Base-by-base conservation (phyloP, 2,113 vertebrate species). In the Corapipo altera region DNA sequence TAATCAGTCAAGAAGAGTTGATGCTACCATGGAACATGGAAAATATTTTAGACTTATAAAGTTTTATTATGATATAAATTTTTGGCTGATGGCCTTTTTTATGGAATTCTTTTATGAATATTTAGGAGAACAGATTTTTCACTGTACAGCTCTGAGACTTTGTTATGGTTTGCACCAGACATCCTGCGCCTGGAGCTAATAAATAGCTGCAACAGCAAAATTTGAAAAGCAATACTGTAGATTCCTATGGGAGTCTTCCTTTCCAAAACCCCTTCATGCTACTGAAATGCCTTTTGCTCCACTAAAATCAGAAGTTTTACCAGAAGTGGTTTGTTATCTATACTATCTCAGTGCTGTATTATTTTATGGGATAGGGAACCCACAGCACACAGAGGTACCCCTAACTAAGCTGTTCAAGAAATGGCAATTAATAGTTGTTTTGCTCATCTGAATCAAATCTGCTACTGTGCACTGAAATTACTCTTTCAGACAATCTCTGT, bases 91-190 rank as follows among this genome's bases (percentile, higher is more conserved):
- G 23, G 19, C 11, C 1, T 78, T 92, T 61, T 84, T 33, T 59
- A 66, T 43, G 16, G 52, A 83, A 71, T 74, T 64, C 1, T 91
- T 84, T 44, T 64, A 43, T 6, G 30, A 77, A 77, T 80, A 83
- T 84, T 80, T 89, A 64, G 30, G 64, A 92, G 88, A 93, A 84
- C 21, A 18, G 9, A 74, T 77, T 95, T 91, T 81, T 93, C 61
- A 43, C 13, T 84, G 28, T 23, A 85, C 37, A 73, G 33, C 43
- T 54, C 61, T 52, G 32, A 65, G 59, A 81, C 6, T 88, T 62
- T 67, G 27, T 74, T 91, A 77, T 18, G 48, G 43, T 35, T 86
- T 16, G 2, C 35, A 78, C 23, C 27, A 91, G 69, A 79, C 23
- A 70, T 55, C 51, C 55, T 51, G 9, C 59, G 64, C 69, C 92